Evolutionary conservation across 2,888 invertebrate species (phyloP).

Genomic region (Eristalis arbustorum): DNA sequence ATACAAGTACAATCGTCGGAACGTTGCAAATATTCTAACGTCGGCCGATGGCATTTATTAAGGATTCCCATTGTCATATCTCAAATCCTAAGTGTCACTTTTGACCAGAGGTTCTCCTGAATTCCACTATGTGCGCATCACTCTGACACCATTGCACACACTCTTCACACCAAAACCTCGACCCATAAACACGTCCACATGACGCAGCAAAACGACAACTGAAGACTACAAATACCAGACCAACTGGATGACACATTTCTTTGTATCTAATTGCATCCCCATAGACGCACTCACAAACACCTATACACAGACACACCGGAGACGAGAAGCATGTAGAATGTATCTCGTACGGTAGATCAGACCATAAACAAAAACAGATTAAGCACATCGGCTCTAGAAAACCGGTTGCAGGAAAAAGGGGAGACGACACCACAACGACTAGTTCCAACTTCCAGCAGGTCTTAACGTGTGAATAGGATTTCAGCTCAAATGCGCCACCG

Average conservation of each 20-base stretch:
- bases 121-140: neutral
- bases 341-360: constrained; percentile 62
- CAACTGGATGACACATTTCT: constrained; percentile 42
- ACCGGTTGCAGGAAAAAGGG: constrained; percentile 33
- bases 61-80: neutral
- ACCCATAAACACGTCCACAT: neutral
- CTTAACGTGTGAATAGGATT: constrained; percentile 42
- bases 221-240: constrained; percentile 34
- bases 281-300: neutral
- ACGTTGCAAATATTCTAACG: neutral
- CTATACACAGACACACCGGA: neutral
- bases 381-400: constrained; percentile 58
- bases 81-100: neutral
- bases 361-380: constrained; percentile 69
- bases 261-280: constrained; percentile 53
- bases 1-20: neutral
- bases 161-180: neutral
- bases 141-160: neutral
- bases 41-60: neutral
- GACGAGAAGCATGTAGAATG: constrained; percentile 19
- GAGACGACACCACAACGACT: constrained; percentile 17
- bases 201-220: constrained; percentile 23
- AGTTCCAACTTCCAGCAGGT: constrained; percentile 1
- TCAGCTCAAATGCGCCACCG: constrained; percentile 38
- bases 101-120: neutral